phyloP scores from a whole-genome alignment of 2,888 invertebrate genomes.

The Oeneis ivallda region DNA sequence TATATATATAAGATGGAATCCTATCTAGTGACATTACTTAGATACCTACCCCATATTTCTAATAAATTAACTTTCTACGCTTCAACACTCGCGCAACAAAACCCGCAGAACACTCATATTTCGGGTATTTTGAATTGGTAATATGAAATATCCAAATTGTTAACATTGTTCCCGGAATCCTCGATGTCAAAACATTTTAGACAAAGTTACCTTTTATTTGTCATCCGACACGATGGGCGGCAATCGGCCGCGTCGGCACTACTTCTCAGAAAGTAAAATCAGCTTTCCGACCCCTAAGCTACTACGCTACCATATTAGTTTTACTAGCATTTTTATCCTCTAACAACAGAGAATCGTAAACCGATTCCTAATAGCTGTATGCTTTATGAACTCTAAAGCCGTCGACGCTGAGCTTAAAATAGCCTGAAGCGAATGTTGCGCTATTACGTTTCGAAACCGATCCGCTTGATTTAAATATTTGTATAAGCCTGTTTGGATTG shows the following conservation, averaged over 20 bases:
- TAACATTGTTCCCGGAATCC: slow-evolving; percentile 38
- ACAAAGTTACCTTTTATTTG: slow-evolving; percentile 4
- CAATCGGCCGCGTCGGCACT: slow-evolving; percentile 39
- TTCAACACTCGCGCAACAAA: background rate
- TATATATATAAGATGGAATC: too few relatives aligned
- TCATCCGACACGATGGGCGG: slow-evolving; percentile 15
- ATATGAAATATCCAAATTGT: background rate
- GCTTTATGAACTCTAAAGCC: slow-evolving; percentile 53
- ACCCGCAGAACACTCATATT: background rate
- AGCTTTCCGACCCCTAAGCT: slow-evolving; percentile 58
- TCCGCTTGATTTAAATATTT: slow-evolving; percentile 74
- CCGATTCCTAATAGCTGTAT: slow-evolving; percentile 36
- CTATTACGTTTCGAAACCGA: slow-evolving; percentile 64
- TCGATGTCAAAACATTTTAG: slow-evolving; percentile 38
- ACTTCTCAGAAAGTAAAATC: slow-evolving; percentile 71
- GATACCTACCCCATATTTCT: too few relatives aligned
- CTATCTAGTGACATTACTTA: too few relatives aligned
- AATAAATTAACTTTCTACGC: background rate
- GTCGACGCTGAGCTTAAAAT: slow-evolving; percentile 57
- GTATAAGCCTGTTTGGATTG: slow-evolving; percentile 76
- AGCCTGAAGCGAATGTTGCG: slow-evolving; percentile 50
- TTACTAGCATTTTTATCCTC: slow-evolving; percentile 60
- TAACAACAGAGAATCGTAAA: slow-evolving; percentile 49
- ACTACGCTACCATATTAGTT: slow-evolving; percentile 67
- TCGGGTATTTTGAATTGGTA: background rate